phyloP scores from a whole-genome alignment of 2,888 invertebrate genomes.

The Drosophila antonietae region DNA sequence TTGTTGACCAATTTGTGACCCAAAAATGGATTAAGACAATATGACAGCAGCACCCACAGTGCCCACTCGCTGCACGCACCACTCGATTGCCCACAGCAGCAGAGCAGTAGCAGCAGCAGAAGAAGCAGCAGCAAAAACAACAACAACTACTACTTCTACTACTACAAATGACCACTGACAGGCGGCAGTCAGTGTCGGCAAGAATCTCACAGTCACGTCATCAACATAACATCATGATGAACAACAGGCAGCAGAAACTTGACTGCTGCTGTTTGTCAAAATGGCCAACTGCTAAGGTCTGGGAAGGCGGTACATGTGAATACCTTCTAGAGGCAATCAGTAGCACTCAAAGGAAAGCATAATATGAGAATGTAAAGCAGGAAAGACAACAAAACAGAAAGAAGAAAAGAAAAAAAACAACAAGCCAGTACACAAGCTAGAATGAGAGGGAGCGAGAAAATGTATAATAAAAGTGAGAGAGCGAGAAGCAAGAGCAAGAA shows the following conservation, averaged over 20 bases:
- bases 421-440: conserved; percentile 5
- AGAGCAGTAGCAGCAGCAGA: conserved; percentile 16
- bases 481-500: conserved; percentile 30
- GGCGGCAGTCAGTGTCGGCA: conserved; percentile 39
- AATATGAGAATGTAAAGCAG: conserved; percentile 63
- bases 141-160: neutral
- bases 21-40: conserved; percentile 52
- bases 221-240: conserved; percentile 51
- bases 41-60: conserved; percentile 46
- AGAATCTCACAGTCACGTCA: conserved; percentile 66
- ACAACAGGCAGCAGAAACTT: conserved; percentile 29
- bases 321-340: conserved; percentile 59
- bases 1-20: conserved; percentile 57
- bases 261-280: conserved; percentile 62
- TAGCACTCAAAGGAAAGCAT: conserved; percentile 58
- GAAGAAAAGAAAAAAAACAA: conserved; percentile 7
- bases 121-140: neutral
- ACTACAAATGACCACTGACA: conserved; percentile 51
- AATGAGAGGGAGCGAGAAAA: conserved; percentile 5
- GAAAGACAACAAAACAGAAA: conserved; percentile 30
- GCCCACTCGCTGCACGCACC: conserved; percentile 43
- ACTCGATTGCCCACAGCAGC: conserved; percentile 43
- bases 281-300: conserved; percentile 60
- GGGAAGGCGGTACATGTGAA: conserved; percentile 58
- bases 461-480: conserved; percentile 9